Evolutionary conservation across 2,797 vertebrate species (phyloP), one percentile per base, ranked within the genome.

Genomic region (Pelobates cultripes): DNA sequence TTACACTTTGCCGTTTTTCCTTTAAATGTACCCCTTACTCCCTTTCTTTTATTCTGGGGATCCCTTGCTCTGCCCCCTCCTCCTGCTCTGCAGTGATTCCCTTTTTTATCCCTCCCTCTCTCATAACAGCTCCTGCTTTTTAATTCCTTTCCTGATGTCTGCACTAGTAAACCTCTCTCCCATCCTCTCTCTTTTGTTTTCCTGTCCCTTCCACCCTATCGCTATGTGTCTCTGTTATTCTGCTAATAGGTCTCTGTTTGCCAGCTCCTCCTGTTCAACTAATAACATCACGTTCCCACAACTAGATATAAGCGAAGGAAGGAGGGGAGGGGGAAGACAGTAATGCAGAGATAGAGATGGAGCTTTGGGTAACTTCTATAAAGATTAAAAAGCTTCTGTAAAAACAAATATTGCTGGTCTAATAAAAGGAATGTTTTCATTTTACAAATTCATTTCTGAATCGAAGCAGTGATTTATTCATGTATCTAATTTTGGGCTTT

Each of bases 11-110:
- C 71, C 84, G 80, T n/a, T n/a, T 82, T 40, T 84, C 14, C 3
- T 53, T 61, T 64, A 43, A 61, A 43, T 43, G 41, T 43, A 64
- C 70, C 12, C 57, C 14, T 69, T 51, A 67, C 73, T 84, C 87
- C 77, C 85, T 80, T 77, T 57, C 76, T 63, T 41, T 43, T 78
- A 70, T 75, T 83, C 70, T 51, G 71, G 81, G 72, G 76, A 75
- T 75, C 61, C 70, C 81, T 70, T 43, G 7, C 53, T 47, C 55
- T 61, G 71, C 67, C 47, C 81, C 81, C 72, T 83, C 81, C 76
- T 78, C 75, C 70, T 55, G 8, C 76, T 83, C 70, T 83, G 12
- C 81, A 88, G 85, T 73, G 80, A 82, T 89, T 73, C 76, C 80
- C 80, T 15, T 63, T 63, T 60, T 40, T 64, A 10, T 68, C 60